Evolutionary conservation across 2,113 vertebrate species (phyloP).

Genomic region (Planiliza haematocheilus): DNA sequence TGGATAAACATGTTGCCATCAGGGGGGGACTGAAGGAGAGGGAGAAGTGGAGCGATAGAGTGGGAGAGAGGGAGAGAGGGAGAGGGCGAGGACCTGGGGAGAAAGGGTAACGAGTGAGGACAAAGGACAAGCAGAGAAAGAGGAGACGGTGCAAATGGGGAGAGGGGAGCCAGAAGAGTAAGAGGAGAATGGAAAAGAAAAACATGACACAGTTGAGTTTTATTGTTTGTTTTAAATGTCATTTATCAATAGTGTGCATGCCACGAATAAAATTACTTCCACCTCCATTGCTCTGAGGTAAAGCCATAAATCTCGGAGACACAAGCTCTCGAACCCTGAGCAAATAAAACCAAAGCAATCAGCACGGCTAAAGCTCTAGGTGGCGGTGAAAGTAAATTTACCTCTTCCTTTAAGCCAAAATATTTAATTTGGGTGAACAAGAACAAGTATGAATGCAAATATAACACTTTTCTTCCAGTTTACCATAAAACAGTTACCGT

Average conservation of each 20-base stretch:
- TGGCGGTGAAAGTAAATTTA: not conserved
- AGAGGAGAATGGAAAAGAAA: not conserved
- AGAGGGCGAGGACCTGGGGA: conserved; percentile 30
- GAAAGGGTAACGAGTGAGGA: conserved; percentile 46
- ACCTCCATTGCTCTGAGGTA: not conserved
- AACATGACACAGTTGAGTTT: not conserved
- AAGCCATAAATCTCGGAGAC: not conserved
- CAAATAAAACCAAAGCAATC: conserved; percentile 13
- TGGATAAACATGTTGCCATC: conserved; percentile 79
- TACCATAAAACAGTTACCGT: not conserved
- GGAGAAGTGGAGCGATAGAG: conserved; percentile 36
- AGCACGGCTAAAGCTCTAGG: not conserved
- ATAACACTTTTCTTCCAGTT: not conserved
- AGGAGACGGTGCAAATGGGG: conserved; percentile 4
- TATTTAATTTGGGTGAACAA: not conserved
- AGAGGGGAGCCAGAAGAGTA: not conserved
- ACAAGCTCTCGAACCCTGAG: not conserved
- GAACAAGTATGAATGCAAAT: not conserved
- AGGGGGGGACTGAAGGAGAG: conserved; percentile 58
- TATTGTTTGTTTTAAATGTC: not conserved
- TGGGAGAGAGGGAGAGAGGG: conserved; percentile 19
- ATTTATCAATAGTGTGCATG: not conserved
- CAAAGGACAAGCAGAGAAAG: conserved; percentile 37
- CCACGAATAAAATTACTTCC: not conserved
- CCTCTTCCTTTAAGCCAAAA: too few species aligned